Evolutionary conservation across 2,113 vertebrate genomes (phyloP).

Genomic region (Mandrillus leucophaeus): DNA sequence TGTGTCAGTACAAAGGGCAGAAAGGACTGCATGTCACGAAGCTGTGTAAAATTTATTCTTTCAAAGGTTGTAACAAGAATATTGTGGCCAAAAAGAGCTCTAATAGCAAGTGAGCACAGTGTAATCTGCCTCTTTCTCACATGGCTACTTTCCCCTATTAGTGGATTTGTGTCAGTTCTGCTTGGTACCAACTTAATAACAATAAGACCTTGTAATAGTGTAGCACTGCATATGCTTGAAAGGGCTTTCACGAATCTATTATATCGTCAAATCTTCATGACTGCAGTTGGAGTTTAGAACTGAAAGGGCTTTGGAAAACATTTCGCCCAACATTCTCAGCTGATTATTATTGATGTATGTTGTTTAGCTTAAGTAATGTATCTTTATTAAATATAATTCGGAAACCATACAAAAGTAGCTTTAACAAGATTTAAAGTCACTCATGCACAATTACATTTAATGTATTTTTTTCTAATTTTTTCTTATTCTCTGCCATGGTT

Average conservation of each 20-base stretch:
- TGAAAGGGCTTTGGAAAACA: slow-evolving; percentile 24
- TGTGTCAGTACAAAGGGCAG: slow-evolving; percentile 69
- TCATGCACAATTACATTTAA: slow-evolving; percentile 65
- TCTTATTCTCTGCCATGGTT: slow-evolving; percentile 56
- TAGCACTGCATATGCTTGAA: neutral
- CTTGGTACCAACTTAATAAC: slow-evolving; percentile 47
- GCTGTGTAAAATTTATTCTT: slow-evolving; percentile 64
- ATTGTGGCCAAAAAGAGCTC: neutral
- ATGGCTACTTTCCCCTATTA: slow-evolving; percentile 27
- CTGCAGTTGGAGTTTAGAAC: slow-evolving; percentile 21
- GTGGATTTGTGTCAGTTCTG: slow-evolving; percentile 3
- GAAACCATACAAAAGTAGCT: slow-evolving; percentile 53
- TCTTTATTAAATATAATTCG: slow-evolving; percentile 74
- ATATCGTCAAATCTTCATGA: slow-evolving; percentile 47
- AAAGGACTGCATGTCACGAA: slow-evolving; percentile 30
- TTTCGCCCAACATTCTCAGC: slow-evolving; percentile 30
- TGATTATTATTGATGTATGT: slow-evolving; percentile 70
- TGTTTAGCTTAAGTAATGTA: slow-evolving; percentile 73
- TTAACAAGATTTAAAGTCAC: slow-evolving; percentile 73
- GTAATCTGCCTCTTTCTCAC: neutral
- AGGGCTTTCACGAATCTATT: slow-evolving; percentile 34
- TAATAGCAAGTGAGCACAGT: neutral
- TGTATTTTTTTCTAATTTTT: slow-evolving; percentile 64
- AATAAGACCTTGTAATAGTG: slow-evolving; percentile 7
- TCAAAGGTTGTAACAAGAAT: slow-evolving; percentile 51